Conservation (phyloP, 2,888 invertebrate genomes). For the Salpingus planirostris region DNA sequence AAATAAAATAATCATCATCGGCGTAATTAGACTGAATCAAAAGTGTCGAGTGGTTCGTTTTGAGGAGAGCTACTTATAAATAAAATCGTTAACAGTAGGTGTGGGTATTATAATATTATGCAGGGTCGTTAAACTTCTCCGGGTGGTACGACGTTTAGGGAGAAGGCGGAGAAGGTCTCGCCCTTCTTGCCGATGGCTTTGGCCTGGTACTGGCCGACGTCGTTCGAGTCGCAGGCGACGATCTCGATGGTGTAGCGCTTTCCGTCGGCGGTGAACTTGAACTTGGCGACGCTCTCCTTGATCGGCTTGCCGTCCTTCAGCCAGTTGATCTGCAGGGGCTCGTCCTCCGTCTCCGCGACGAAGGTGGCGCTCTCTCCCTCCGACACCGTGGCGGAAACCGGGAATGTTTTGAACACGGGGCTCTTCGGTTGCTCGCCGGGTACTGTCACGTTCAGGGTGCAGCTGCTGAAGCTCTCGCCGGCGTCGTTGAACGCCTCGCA, state of each 20-base stretch:
- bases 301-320: conserved; percentile 86
- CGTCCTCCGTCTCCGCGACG: conserved; percentile 69
- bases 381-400: conserved; percentile 74
- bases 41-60: too few relatives aligned
- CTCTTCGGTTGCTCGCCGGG: conserved; percentile 77
- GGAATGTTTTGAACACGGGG: conserved; percentile 84
- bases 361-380: conserved; percentile 74
- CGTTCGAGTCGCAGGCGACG: conserved; percentile 61
- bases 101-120: too few relatives aligned
- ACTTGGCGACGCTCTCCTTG: conserved; percentile 68
- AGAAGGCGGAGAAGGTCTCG: conserved; percentile 76
- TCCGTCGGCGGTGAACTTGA: conserved; percentile 75
- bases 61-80: too few relatives aligned
- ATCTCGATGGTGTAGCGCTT: conserved; percentile 73
- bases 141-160: conserved; percentile 64
- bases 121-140: conserved; percentile 44
- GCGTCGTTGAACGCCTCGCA: conserved; percentile 94
- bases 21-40: too few relatives aligned
- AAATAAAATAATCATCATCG: too few relatives aligned
- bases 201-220: conserved; percentile 82
- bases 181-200: conserved; percentile 80
- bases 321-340: conserved; percentile 68
- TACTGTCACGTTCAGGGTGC: conserved; percentile 76
- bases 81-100: too few relatives aligned
- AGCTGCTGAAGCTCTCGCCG: conserved; percentile 88